These are phyloP conservation scores for Pteronura brasiliensis DNA, from an alignment of 2,113 vertebrate genomes.

Conservation along the genomic window DNA sequence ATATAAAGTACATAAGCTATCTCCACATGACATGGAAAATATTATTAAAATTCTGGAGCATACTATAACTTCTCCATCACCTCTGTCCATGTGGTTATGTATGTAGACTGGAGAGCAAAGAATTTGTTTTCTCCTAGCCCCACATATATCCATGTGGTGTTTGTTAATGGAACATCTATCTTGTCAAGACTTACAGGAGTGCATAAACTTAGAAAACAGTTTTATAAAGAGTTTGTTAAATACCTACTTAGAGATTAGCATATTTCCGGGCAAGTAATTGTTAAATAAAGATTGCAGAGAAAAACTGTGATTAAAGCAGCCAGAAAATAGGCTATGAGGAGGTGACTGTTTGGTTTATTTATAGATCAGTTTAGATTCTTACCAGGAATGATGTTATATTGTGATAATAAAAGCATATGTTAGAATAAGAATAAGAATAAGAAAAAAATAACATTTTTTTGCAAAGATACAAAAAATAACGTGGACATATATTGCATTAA, in stretches of 20 bases:
- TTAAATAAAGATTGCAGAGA: slow-evolving; percentile 20
- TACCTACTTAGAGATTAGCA: neutral
- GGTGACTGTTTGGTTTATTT: slow-evolving; percentile 17
- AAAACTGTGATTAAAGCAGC: neutral
- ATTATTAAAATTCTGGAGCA: neutral
- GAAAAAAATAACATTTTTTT: no score
- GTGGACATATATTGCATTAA: neutral
- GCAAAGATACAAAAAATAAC: slow-evolving; percentile 22
- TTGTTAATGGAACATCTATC: neutral
- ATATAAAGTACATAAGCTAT: neutral
- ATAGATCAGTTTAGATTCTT: slow-evolving; percentile 14
- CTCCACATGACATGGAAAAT: neutral
- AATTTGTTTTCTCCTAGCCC: neutral
- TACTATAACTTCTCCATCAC: neutral
- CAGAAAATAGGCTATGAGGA: neutral
- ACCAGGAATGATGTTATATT: neutral
- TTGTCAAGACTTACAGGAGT: neutral
- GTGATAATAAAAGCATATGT: neutral
- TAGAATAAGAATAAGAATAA: no score
- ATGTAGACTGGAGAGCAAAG: neutral
- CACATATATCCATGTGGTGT: neutral
- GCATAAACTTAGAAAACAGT: neutral
- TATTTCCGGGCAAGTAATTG: slow-evolving; percentile 10
- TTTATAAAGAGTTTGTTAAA: slow-evolving; percentile 9
- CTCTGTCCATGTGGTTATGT: neutral